Base-by-base conservation (phyloP, 2,888 invertebrate species). In the Epinotia bilunana region DNA sequence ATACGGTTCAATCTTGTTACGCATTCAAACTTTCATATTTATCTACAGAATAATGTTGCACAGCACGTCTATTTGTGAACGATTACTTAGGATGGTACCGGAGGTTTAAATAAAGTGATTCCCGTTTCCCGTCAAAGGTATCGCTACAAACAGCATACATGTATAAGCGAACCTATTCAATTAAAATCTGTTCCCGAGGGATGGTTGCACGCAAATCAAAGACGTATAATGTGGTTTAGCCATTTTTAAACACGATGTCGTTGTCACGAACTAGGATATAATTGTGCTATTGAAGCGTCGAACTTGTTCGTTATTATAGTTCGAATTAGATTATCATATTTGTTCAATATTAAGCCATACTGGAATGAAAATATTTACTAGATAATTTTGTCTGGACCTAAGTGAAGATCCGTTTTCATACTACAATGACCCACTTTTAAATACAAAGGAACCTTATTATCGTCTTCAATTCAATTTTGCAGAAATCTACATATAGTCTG, bases 1-100 rank as follows among this genome's bases (percentile, higher is more conserved):
- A 43, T 39, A 68, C 57, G 60, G 23, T 55, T 60, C 12, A 23
- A 46, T 46, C 16, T 7, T 23, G 68, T 43, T 9, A 18, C 58
- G 55, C 20, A 33, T 73, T 67, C 9, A 73, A 49, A 60, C 65
- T 65, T 58, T 67, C 43, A 53, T 33, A 67, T 67, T 67, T 72
- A 55, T 67, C 16, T 16, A 67, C 60, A 28, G 43, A 23, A 58
- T 69, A 46, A 69, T n/a, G 43, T 20, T 23, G 18, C 20, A 20
- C 2, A 58, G 57, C 13, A 16, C 46, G 23, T 20, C 16, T 68
- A 6, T 23, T 33, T 13, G 28, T 11, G 46, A 46, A 60, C 46
- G 20, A 20, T 20, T 53, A 20, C 49, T 16, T 53, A 53, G 53
- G 53, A n/a, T n/a, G n/a, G 53, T 53, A 53, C 53, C 46, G 13